Conservation (phyloP, 2,888 invertebrate species). For the Drosophila infuscata region DNA sequence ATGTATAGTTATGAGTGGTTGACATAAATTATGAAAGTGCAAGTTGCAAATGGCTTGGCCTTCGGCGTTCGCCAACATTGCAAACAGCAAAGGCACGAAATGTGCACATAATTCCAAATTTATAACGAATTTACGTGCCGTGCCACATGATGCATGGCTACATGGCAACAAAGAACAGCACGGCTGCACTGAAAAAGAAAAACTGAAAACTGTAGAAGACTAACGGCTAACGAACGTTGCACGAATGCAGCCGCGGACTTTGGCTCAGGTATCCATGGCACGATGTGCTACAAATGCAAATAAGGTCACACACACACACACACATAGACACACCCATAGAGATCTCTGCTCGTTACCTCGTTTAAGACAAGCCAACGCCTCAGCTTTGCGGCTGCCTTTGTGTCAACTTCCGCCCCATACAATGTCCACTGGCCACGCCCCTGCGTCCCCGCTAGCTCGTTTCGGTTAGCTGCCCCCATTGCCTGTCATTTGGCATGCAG, state of each 20-base stretch:
- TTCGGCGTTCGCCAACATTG: constrained; percentile 46
- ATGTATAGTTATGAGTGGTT: constrained; percentile 46
- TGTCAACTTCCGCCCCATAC: constrained; percentile 46
- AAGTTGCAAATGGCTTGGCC: constrained; percentile 77
- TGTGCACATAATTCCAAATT: constrained; percentile 78
- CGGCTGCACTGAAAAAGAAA: constrained; percentile 17
- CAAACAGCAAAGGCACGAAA: constrained; percentile 54
- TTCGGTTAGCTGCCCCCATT: constrained; percentile 73
- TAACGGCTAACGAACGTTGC: constrained; percentile 19
- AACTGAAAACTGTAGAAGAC: constrained; percentile 15
- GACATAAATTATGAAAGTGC: constrained; percentile 77
- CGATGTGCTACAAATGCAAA: constrained; percentile 71
- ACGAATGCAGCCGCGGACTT: constrained; percentile 18
- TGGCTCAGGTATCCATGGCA: constrained; percentile 67
- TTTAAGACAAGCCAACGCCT: constrained; percentile 55
- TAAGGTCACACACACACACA: constrained; percentile 53
- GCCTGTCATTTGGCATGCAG: constrained; percentile 63
- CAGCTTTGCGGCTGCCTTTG: constrained; percentile 45
- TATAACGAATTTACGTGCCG: constrained; percentile 73
- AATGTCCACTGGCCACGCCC: constrained; percentile 34
- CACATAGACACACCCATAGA: constrained; percentile 5
- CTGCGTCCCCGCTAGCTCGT: constrained; percentile 29
- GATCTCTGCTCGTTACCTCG: constrained; percentile 37
- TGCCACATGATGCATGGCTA: constrained; percentile 63
- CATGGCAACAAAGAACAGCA: constrained; percentile 6